Percentiles rank a stretch among this genome's conserved stretches.
Evolutionary conservation across 1,140 invertebrate genomes (phyloP).

Genomic region (Cotesia typhae): DNA sequence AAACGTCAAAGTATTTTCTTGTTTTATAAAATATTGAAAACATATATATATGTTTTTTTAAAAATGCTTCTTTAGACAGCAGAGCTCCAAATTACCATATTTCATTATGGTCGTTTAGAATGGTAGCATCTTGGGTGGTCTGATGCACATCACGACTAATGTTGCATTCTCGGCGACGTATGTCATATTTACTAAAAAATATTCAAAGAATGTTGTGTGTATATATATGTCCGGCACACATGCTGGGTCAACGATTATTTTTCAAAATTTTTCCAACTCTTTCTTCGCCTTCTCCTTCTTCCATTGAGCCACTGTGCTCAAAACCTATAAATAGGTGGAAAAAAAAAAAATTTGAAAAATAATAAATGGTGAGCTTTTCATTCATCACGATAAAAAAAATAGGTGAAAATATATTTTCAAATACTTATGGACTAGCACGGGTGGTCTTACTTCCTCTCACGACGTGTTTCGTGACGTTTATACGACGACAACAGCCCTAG

Average conservation of each 20-base stretch:
- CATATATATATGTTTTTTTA: not conserved
- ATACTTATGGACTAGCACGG: slow-evolving; percentile 39
- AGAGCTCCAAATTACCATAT: slow-evolving; percentile 54
- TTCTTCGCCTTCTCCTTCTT: too few relatives aligned
- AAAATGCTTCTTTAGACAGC: slow-evolving; percentile 25
- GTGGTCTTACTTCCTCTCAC: slow-evolving; percentile 46
- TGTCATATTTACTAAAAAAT: slow-evolving; percentile 44
- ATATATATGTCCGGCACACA: not conserved
- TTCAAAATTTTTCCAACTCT: too few relatives aligned
- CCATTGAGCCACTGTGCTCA: too few relatives aligned
- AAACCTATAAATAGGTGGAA: not conserved
- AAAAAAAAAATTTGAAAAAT: not conserved
- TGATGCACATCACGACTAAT: slow-evolving; percentile 19
- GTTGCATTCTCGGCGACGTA: slow-evolving; percentile 44
- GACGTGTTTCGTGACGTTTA: slow-evolving; percentile 28
- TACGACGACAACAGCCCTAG: slow-evolving; percentile 56
- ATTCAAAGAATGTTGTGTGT: not conserved
- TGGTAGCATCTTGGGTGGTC: slow-evolving; percentile 37
- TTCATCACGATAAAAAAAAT: slow-evolving; percentile 37
- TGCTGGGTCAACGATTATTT: not conserved
- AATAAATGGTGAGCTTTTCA: slow-evolving; percentile 8
- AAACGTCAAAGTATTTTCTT: not conserved
- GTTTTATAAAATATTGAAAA: too few relatives aligned
- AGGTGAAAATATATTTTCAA: slow-evolving; percentile 34
- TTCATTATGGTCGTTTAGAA: slow-evolving; percentile 58